Conservation (phyloP, 2,797 vertebrate species). For the Cygnus olor region DNA sequence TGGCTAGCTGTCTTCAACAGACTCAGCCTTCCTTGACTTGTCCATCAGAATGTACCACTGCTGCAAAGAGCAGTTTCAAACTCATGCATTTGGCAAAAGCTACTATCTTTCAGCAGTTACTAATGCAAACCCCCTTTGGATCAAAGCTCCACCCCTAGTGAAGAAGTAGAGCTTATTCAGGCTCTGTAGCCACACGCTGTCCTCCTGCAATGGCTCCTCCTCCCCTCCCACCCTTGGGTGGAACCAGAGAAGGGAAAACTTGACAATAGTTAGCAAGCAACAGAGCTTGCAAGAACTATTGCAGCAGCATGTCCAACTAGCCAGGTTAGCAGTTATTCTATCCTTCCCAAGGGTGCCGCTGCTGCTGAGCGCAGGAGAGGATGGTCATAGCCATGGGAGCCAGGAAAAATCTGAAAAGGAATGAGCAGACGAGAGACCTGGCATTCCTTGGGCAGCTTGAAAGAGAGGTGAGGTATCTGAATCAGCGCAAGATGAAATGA, state of each 20-base stretch:
- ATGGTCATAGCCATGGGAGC: slow-evolving; percentile 55
- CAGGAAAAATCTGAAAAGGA: slow-evolving; percentile 31
- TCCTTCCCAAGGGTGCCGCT: not conserved
- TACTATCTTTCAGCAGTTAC: slow-evolving; percentile 26
- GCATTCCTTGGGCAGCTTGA: slow-evolving; percentile 57
- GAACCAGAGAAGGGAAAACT: slow-evolving; percentile 69
- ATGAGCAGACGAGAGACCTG: slow-evolving; percentile 57
- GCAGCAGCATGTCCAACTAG: slow-evolving; percentile 53
- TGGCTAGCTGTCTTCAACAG: not conserved
- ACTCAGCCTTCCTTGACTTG: not conserved
- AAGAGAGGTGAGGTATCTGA: slow-evolving; percentile 70
- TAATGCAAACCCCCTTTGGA: not conserved
- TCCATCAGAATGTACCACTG: not conserved
- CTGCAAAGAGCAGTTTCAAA: not conserved
- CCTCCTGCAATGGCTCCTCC: slow-evolving; percentile 73
- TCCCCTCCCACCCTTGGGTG: slow-evolving; percentile 76
- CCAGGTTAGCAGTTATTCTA: not conserved
- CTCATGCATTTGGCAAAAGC: not conserved
- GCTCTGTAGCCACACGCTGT: slow-evolving; percentile 61
- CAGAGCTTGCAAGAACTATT: not conserved
- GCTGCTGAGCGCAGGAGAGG: not conserved
- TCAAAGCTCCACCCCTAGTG: slow-evolving; percentile 64
- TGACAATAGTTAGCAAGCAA: slow-evolving; percentile 57
- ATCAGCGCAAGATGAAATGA: slow-evolving; percentile 66
- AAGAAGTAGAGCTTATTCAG: slow-evolving; percentile 61